These are phyloP conservation scores for Pocillopora meandrina DNA, from an alignment of 92 coral and sea anemone species.

Conservation along the genomic window DNA sequence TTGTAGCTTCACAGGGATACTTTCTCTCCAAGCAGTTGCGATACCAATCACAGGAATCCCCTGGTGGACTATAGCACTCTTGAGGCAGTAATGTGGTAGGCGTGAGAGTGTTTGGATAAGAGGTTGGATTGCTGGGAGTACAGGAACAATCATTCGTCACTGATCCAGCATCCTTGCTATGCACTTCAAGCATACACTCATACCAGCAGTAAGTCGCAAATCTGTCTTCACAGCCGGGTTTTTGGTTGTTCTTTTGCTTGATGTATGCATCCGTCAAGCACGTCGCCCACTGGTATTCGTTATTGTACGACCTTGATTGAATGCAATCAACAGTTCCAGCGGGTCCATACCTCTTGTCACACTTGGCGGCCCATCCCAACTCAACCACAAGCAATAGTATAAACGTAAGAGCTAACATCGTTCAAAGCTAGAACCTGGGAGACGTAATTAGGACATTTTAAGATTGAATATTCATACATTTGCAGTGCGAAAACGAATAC, in stretches of 20 bases:
- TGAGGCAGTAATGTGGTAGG: slow-evolving; percentile 49
- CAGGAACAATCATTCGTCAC: slow-evolving; percentile 63
- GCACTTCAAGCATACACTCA: slow-evolving; percentile 81
- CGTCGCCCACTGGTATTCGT: slow-evolving; percentile 73
- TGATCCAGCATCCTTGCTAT: slow-evolving; percentile 40
- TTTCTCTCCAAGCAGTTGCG: slow-evolving; percentile 62
- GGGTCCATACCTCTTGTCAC: slow-evolving; percentile 40
- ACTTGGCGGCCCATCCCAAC: slow-evolving; percentile 11
- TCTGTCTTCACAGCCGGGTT: slow-evolving; percentile 36
- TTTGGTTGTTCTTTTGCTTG: slow-evolving; percentile 47
- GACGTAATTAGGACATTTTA: background rate
- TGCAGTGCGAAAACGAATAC: no score
- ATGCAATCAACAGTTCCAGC: slow-evolving; percentile 61
- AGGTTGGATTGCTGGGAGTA: background rate
- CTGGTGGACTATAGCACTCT: slow-evolving; percentile 67
- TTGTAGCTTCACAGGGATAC: slow-evolving; percentile 65
- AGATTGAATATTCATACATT: no score
- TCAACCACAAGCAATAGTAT: slow-evolving; percentile 24
- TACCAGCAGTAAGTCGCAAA: slow-evolving; percentile 58
- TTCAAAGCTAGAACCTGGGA: background rate
- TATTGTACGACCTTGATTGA: background rate
- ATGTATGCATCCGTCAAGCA: slow-evolving; percentile 67
- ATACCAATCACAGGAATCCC: slow-evolving; percentile 69
- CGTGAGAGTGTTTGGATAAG: background rate
- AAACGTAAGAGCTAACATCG: slow-evolving; percentile 1